Conservation (phyloP, 2,888 invertebrate genomes). For the Gastrophysa polygoni region DNA sequence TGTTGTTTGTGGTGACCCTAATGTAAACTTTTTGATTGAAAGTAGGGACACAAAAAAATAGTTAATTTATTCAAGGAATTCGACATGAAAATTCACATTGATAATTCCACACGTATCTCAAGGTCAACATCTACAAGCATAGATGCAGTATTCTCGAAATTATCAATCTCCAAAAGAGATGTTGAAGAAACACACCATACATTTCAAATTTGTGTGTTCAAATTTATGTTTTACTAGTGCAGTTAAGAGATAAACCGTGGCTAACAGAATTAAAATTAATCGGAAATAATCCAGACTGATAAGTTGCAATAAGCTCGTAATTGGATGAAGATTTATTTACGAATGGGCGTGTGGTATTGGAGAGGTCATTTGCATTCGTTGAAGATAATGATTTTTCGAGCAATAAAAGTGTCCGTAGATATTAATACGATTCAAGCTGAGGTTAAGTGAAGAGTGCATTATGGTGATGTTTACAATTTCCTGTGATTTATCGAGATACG, state of each 20-base stretch:
- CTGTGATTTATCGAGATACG: background rate
- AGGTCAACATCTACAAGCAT: no score
- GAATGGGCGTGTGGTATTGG: background rate
- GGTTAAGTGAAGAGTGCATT: background rate
- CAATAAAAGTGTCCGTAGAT: background rate
- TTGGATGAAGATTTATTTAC: conserved; percentile 20
- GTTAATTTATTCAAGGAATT: no score
- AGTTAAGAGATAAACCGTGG: background rate
- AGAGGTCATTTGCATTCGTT: conserved; percentile 7
- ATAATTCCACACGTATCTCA: background rate
- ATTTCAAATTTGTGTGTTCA: background rate
- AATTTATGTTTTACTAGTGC: background rate
- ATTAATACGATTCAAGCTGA: background rate
- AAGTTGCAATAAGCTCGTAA: conserved; percentile 9
- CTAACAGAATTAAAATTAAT: background rate
- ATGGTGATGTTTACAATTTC: background rate
- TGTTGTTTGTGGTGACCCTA: no score
- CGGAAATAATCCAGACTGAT: conserved; percentile 13
- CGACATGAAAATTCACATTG: background rate
- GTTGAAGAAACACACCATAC: conserved; percentile 2
- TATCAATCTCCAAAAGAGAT: background rate
- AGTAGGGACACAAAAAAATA: background rate
- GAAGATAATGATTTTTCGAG: background rate
- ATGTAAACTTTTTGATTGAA: no score
- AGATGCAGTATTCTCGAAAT: no score